phyloP scores from a whole-genome alignment of 92 coral and sea anemone species.

The Porites lobata region DNA sequence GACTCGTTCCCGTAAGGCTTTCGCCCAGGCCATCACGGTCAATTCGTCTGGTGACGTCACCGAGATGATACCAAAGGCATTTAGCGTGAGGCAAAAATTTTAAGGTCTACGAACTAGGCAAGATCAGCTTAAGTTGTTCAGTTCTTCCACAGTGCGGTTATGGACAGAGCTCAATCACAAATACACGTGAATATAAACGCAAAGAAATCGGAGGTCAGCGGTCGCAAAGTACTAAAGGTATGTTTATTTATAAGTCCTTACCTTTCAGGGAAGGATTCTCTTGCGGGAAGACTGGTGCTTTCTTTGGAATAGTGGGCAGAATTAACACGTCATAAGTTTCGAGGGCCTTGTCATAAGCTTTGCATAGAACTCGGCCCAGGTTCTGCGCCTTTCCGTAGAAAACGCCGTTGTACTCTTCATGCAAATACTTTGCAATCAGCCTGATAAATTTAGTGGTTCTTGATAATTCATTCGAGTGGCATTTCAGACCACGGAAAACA shows the following conservation, averaged over 20 bases:
- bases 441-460: slow-evolving; percentile 2
- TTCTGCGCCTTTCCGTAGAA: slow-evolving; percentile 83
- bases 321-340: slow-evolving; percentile 69
- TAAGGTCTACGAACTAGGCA: too few relatives aligned
- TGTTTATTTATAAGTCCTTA: slow-evolving; percentile 32
- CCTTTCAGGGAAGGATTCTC: slow-evolving; percentile 58
- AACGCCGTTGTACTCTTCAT: slow-evolving; percentile 59
- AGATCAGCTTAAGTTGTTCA: too few relatives aligned
- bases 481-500: slow-evolving; percentile 73
- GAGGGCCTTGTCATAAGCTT: slow-evolving; percentile 77
- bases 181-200: too few relatives aligned
- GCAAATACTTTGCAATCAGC: slow-evolving; percentile 58
- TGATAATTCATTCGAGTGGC: slow-evolving; percentile 54
- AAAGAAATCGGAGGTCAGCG: too few relatives aligned
- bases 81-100: too few relatives aligned
- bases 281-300: slow-evolving; percentile 64
- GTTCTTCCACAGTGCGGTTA: too few relatives aligned
- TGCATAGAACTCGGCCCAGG: slow-evolving; percentile 61
- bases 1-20: too few relatives aligned
- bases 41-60: too few relatives aligned
- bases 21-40: too few relatives aligned
- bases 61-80: too few relatives aligned
- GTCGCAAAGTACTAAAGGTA: neutral
- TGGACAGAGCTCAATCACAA: too few relatives aligned
- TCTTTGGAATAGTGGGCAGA: slow-evolving; percentile 77